A percentile compares a stretch with the other conserved stretches of the same genome.
Evolutionary conservation across 2,113 vertebrate genomes (phyloP).

Genomic region (Lasiurus borealis): DNA sequence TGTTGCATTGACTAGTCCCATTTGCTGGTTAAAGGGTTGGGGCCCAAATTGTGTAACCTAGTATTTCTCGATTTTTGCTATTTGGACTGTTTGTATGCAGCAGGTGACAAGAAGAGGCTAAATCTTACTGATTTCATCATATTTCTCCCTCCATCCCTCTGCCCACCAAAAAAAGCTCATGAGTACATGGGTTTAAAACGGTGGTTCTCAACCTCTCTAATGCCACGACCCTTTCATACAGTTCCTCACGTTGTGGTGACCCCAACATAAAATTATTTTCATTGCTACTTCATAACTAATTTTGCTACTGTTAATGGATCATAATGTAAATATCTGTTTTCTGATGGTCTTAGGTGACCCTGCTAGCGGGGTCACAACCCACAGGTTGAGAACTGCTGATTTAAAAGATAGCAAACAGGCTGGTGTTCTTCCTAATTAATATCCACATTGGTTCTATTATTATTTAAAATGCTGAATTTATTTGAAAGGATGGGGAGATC

Average conservation of each 20-base stretch:
- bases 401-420: not conserved
- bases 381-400: no score
- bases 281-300: no score
- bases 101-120: not conserved
- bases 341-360: no score
- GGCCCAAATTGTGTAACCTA: not conserved
- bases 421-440: not conserved
- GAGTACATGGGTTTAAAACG: conserved; percentile 5
- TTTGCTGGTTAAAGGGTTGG: not conserved
- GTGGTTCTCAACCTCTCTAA: no score
- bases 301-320: no score
- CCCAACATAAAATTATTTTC: no score
- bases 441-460: not conserved
- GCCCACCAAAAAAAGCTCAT: not conserved
- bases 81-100: not conserved
- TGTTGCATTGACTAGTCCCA: not conserved
- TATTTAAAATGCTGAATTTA: not conserved
- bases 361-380: no score
- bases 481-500: not conserved
- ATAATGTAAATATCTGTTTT: no score
- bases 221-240: no score
- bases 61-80: conserved; percentile 13
- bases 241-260: no score
- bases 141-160: not conserved
- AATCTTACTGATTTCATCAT: conserved; percentile 14